Evolutionary conservation across 2,113 vertebrate species (phyloP), one percentile per base, ranked within the genome.

Genomic region (Oceanites oceanicus): DNA sequence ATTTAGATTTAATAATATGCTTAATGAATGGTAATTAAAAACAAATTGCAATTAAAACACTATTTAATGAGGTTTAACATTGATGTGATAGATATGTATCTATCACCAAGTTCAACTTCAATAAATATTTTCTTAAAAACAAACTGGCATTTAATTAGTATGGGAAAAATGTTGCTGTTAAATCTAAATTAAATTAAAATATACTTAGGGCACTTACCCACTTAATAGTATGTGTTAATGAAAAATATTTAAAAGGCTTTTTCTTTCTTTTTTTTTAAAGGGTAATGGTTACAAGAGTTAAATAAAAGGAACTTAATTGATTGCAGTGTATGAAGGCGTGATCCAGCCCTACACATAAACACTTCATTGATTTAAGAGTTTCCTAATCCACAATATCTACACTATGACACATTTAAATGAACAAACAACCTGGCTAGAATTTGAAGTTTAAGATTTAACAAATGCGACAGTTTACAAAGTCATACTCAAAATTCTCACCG

Each of bases 81-180:
- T 90, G 96, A 97, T 97, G 97, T 97, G 97, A 98, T 97, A 97
- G 96, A 98, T 97, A 94, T 86, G 94, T 96, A 97, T 97, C 96
- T 97, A 95, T 97, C 96, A 97, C 91, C 89, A 94, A 96, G 97
- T 97, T 97, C 91, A 93, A 97, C 96, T 96, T 97, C 97, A 97
- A 98, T 98, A 98, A 98, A 98, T 98, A 98, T 98, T 98, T 98
- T 98, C 96, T 97, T 98, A 98, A 97, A 98, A 98, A 98, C 97
- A 98, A 98, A 98, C 97, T 98, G 97, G 94, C 92, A 97, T 97
- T 98, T 97, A 97, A 98, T 98, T 98, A 98, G 96, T 93, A 91
- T 90, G 94, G 92, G 96, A 93, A 97, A 98, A 98, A 97, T 96
- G 96, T 95, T 98, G 92, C 92, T 93, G 95, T 96, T 97, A 97